These are phyloP conservation scores for Hemithea aestivaria DNA, from an alignment of 2,888 invertebrate genomes.

Conservation along the genomic window DNA sequence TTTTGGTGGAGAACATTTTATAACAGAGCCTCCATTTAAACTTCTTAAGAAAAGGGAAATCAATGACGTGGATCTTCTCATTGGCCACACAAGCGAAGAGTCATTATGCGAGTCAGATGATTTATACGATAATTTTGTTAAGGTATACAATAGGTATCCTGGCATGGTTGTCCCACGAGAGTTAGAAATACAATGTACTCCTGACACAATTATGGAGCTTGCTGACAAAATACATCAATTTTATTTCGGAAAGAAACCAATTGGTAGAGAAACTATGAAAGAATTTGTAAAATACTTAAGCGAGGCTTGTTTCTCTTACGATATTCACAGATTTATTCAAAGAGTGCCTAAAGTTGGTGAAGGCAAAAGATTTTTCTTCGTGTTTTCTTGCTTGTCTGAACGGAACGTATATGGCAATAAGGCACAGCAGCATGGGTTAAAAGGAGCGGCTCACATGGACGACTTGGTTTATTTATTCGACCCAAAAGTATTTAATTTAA, in stretches of 20 bases:
- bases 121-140: slow-evolving; percentile 15
- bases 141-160: slow-evolving; percentile 23
- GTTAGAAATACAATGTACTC: slow-evolving; percentile 27
- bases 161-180: slow-evolving; percentile 36
- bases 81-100: slow-evolving; percentile 63
- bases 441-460: slow-evolving; percentile 43
- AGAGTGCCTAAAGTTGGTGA: slow-evolving; percentile 20
- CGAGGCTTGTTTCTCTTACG: slow-evolving; percentile 28
- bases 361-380: slow-evolving; percentile 35
- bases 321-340: slow-evolving; percentile 30
- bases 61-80: slow-evolving; percentile 17
- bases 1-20: slow-evolving; percentile 15
- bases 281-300: slow-evolving; percentile 28
- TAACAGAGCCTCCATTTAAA: slow-evolving; percentile 8
- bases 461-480: slow-evolving; percentile 42
- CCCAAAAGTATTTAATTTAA: slow-evolving; percentile 28
- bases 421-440: slow-evolving; percentile 32
- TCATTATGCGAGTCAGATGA: slow-evolving; percentile 43
- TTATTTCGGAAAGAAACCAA: slow-evolving; percentile 31
- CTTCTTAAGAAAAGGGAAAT: slow-evolving; percentile 6
- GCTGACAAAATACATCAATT: slow-evolving; percentile 27
- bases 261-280: slow-evolving; percentile 25
- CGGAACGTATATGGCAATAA: slow-evolving; percentile 35
- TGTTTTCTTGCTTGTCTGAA: slow-evolving; percentile 36
- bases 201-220: slow-evolving; percentile 26